Conservation (phyloP, 2,797 vertebrate genomes). For the Vultur gryphus region DNA sequence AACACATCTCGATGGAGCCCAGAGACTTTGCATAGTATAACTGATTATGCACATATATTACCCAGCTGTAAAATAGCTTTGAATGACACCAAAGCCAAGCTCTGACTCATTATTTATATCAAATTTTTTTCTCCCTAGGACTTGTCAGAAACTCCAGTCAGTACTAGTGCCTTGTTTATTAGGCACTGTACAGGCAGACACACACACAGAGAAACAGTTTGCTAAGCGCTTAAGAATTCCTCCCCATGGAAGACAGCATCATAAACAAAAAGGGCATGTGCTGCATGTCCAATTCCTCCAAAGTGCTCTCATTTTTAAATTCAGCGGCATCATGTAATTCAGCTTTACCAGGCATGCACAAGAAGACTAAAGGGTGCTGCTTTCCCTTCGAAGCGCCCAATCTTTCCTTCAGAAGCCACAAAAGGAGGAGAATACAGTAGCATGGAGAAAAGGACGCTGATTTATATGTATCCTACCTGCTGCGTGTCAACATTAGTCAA, state of each 20-base stretch:
- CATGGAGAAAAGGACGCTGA: background rate
- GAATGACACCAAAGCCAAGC: background rate
- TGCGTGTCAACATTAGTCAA: constrained; percentile 81
- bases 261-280: background rate
- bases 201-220: background rate
- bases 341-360: background rate
- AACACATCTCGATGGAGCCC: background rate
- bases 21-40: background rate
- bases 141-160: background rate
- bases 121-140: background rate
- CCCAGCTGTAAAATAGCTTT: background rate
- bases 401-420: background rate
- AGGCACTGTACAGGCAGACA: background rate
- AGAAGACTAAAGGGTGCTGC: background rate
- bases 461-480: constrained; percentile 77
- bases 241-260: background rate
- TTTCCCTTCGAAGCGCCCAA: background rate
- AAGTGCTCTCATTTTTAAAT: background rate
- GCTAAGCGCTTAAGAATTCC: background rate
- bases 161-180: background rate
- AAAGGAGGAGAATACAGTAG: background rate
- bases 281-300: background rate
- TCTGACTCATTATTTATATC: background rate
- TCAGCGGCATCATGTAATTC: background rate
- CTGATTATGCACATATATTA: background rate